phyloP scores from a whole-genome alignment of 2,888 invertebrate species.

The Trachelus iudaicus region DNA sequence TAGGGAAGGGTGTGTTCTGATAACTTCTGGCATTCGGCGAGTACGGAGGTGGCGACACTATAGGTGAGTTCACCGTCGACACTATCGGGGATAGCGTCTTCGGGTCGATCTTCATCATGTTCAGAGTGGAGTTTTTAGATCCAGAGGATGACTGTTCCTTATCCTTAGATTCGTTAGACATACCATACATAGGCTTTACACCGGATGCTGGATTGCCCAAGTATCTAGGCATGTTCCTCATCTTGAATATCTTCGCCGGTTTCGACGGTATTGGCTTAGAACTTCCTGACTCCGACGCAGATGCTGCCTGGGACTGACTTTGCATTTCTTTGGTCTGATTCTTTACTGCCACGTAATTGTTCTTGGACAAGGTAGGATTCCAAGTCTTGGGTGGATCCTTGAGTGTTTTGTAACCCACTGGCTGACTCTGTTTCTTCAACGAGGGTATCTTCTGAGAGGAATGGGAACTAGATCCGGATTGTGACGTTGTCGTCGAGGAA shows the following conservation, averaged over 20 bases:
- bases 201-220: slow-evolving; percentile 72
- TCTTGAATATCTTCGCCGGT: slow-evolving; percentile 71
- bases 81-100: slow-evolving; percentile 70
- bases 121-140: slow-evolving; percentile 41
- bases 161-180: slow-evolving; percentile 64
- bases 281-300: slow-evolving; percentile 24
- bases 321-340: slow-evolving; percentile 58
- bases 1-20: slow-evolving; percentile 51
- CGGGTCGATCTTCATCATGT: slow-evolving; percentile 69
- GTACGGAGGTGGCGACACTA: slow-evolving; percentile 58
- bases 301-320: slow-evolving; percentile 34
- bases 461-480: slow-evolving; percentile 25
- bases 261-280: slow-evolving; percentile 56
- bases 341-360: slow-evolving; percentile 60
- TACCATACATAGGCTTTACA: slow-evolving; percentile 72
- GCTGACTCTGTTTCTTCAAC: slow-evolving; percentile 45
- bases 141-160: slow-evolving; percentile 33
- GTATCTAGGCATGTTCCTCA: slow-evolving; percentile 70
- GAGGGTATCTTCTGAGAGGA: slow-evolving; percentile 35
- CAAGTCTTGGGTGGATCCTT: slow-evolving; percentile 72
- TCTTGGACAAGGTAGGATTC: slow-evolving; percentile 71
- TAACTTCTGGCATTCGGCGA: slow-evolving; percentile 55
- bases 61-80: slow-evolving; percentile 51
- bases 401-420: slow-evolving; percentile 71
- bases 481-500: slow-evolving; percentile 22